Evolutionary conservation across 2,113 vertebrate genomes (phyloP).

Genomic region (Desmodus rotundus): DNA sequence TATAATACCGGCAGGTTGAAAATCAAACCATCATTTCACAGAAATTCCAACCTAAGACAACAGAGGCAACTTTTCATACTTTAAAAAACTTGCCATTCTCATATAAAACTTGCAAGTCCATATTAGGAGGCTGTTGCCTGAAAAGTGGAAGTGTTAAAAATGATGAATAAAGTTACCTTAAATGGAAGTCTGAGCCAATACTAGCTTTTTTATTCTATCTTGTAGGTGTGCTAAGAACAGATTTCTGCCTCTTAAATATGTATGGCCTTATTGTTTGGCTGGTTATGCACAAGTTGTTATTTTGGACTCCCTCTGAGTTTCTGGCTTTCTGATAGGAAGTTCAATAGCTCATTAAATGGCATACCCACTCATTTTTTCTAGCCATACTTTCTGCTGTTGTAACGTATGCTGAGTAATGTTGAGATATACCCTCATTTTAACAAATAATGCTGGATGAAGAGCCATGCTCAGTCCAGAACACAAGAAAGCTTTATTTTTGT

Average conservation of each 20-base stretch:
- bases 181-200: neutral
- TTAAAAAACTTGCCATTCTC: neutral
- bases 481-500: neutral
- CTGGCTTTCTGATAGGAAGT: slow-evolving; percentile 40
- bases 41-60: neutral
- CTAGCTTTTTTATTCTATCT: neutral
- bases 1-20: neutral
- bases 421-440: neutral
- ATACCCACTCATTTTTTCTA: neutral
- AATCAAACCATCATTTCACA: slow-evolving; percentile 17
- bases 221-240: neutral
- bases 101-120: neutral
- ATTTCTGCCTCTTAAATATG: neutral
- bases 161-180: neutral
- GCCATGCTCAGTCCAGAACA: neutral
- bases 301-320: slow-evolving; percentile 14
- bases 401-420: neutral
- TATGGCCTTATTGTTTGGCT: slow-evolving; percentile 36
- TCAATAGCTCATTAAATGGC: slow-evolving; percentile 19
- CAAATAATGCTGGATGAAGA: neutral
- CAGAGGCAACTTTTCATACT: neutral
- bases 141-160: neutral
- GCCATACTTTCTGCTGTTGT: neutral
- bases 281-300: slow-evolving; percentile 11
- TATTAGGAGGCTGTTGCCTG: neutral